A percentile compares a stretch with the other conserved stretches of the same genome.
Conservation (phyloP, 2,888 invertebrate species). For the Lacanobia oleracea region DNA sequence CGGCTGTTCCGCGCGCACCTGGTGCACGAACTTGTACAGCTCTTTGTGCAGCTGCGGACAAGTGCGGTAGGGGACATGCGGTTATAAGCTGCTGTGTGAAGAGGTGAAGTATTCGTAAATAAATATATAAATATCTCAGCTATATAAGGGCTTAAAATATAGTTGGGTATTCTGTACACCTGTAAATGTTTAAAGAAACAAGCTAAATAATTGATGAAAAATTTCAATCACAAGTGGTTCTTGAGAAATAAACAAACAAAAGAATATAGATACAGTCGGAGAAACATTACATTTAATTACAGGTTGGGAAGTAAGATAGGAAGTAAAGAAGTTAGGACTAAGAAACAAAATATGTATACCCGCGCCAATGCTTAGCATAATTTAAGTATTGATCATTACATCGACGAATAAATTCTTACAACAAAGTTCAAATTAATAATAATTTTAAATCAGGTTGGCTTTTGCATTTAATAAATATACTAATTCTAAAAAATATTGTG, state of each 20-base stretch:
- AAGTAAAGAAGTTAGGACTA: neutral
- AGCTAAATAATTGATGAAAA: neutral
- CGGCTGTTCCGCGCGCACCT: constrained; percentile 50
- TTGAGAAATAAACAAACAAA: neutral
- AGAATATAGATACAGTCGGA: neutral
- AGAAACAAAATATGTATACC: constrained; percentile 3
- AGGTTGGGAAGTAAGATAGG: neutral
- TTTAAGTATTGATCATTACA: too few species aligned
- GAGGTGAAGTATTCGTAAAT: neutral
- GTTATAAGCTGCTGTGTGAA: constrained; percentile 33
- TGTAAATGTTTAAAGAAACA: neutral
- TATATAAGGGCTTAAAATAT: neutral
- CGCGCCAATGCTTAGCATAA: neutral
- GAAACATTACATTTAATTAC: constrained; percentile 1
- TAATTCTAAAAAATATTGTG: constrained; percentile 11
- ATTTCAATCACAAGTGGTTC: constrained; percentile 15
- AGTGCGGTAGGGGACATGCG: constrained; percentile 38
- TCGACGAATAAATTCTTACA: too few species aligned
- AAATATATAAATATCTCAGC: neutral
- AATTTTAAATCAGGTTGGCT: too few species aligned
- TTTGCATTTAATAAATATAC: neutral
- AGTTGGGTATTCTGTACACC: neutral
- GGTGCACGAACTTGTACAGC: constrained; percentile 79
- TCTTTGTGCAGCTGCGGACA: constrained; percentile 84
- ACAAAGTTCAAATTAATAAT: too few species aligned